These are phyloP conservation scores for Cavia aperea DNA, from an alignment of 2,113 vertebrate species.

Conservation along the genomic window DNA sequence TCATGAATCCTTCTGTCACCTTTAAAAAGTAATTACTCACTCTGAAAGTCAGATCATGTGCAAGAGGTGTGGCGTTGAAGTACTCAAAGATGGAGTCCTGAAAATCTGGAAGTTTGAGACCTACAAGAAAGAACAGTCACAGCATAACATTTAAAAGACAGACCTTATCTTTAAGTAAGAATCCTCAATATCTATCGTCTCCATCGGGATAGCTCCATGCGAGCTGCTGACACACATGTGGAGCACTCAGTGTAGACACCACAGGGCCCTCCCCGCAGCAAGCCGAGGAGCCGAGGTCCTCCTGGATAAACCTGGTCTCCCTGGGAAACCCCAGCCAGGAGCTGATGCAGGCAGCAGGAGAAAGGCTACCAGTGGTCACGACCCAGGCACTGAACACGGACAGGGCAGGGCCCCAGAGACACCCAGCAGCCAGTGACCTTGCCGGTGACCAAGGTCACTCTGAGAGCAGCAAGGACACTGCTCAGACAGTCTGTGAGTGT, in stretches of 20 bases:
- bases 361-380: fast-evolving
- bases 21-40: constrained; percentile 78
- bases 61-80: constrained; percentile 94
- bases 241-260: too few species aligned
- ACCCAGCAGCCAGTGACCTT: not conserved
- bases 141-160: not conserved
- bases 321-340: not conserved
- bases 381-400: fast-evolving
- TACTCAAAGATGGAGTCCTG: constrained; percentile 98
- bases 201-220: fast-evolving
- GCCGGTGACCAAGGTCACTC: fast-evolving
- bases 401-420: not conserved
- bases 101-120: constrained; percentile 92
- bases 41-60: constrained; percentile 93
- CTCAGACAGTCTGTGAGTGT: too few species aligned
- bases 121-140: constrained; percentile 71
- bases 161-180: fast-evolving
- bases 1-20: not conserved
- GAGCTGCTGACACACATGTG: fast-evolving
- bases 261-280: fast-evolving
- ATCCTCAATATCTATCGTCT: fast-evolving
- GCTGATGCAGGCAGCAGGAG: not conserved
- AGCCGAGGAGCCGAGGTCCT: not conserved
- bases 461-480: not conserved
- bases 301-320: fast-evolving